These are phyloP conservation scores for Heliconius congener DNA, from an alignment of 1,140 invertebrate genomes.

Conservation along the genomic window DNA sequence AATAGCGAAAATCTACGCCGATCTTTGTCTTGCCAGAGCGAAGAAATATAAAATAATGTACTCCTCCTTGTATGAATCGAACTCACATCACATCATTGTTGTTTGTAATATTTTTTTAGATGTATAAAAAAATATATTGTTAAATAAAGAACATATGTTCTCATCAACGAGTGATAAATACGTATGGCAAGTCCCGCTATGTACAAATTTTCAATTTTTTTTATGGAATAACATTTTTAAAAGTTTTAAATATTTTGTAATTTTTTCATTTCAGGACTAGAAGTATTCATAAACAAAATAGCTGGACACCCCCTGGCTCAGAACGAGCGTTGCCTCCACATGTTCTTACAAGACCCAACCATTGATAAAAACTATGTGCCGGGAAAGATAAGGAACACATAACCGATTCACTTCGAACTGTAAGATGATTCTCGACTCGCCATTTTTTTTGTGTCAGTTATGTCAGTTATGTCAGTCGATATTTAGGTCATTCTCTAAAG, in stretches of 20 bases:
- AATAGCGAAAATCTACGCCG: too few species aligned
- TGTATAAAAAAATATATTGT: too few species aligned
- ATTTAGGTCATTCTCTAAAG: not conserved
- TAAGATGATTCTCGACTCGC: constrained; percentile 54
- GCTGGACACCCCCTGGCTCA: constrained; percentile 99
- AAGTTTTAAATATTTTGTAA: not conserved
- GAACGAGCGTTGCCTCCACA: constrained; percentile 99
- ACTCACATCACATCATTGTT: too few species aligned
- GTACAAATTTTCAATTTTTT: too few species aligned
- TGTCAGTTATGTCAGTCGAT: not conserved
- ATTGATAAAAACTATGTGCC: constrained; percentile 99
- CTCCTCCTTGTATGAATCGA: too few species aligned
- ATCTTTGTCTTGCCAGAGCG: too few species aligned
- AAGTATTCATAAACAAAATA: constrained; percentile 99
- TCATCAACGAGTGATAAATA: too few species aligned
- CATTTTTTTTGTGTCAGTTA: constrained; percentile 19
- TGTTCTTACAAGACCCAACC: constrained; percentile 98
- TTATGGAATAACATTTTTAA: not conserved
- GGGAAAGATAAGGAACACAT: constrained; percentile 99
- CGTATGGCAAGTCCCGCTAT: too few species aligned
- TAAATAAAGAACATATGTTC: too few species aligned
- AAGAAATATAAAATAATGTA: too few species aligned
- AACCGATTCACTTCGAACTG: constrained; percentile 70
- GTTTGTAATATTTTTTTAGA: too few species aligned
- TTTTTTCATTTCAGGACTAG: constrained; percentile 84